These are phyloP conservation scores for Gryllus bimaculatus DNA, from an alignment of 1,140 invertebrate species.

Conservation along the genomic window DNA sequence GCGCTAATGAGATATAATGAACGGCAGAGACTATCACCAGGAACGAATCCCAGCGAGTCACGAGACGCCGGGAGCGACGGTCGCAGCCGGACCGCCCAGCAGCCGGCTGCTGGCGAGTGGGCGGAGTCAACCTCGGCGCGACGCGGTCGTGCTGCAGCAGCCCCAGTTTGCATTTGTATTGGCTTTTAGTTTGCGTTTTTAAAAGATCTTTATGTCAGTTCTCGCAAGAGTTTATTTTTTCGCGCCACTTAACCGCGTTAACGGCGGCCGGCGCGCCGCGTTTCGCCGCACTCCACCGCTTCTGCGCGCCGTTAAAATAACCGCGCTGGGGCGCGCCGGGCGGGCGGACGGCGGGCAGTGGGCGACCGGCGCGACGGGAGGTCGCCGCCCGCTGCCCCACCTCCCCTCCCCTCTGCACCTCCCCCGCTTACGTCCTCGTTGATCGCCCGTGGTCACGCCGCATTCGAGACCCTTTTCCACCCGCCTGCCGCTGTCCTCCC, in stretches of 20 bases:
- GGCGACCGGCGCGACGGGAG: not conserved
- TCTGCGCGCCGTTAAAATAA: not conserved
- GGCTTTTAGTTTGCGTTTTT: not conserved
- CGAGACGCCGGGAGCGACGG: no score
- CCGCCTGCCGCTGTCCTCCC: no score
- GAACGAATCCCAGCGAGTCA: no score
- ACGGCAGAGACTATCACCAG: no score
- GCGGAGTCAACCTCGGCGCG: no score
- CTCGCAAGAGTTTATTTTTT: not conserved
- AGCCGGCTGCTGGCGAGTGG: no score
- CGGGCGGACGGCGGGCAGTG: no score
- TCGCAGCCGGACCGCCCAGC: no score
- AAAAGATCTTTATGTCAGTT: not conserved
- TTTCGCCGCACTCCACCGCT: not conserved
- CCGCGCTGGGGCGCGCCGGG: no score
- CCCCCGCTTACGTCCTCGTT: not conserved
- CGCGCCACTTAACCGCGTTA: not conserved
- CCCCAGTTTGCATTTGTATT: conserved; percentile 4
- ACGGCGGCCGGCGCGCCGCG: not conserved
- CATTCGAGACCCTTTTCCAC: no score
- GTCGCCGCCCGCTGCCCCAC: not conserved
- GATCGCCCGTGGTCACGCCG: not conserved
- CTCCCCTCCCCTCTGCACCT: not conserved
- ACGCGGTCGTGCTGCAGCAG: no score
- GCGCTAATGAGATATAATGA: no score